phyloP scores from a whole-genome alignment of 2,797 vertebrate species.

The Meriones psammophilus region DNA sequence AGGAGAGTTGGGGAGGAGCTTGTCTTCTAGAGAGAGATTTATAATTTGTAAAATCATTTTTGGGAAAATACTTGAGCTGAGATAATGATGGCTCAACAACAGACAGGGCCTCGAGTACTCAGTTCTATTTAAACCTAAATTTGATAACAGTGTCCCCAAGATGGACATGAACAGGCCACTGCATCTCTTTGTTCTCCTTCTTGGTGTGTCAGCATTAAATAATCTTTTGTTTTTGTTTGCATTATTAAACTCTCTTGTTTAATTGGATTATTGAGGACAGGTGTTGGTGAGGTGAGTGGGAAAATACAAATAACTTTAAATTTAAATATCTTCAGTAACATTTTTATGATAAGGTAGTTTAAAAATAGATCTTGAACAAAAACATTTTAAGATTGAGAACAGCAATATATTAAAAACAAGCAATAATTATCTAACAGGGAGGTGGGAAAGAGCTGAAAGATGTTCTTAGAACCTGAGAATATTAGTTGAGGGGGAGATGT shows the following conservation, averaged over 20 bases:
- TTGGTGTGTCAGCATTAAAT: not conserved
- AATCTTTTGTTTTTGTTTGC: not conserved
- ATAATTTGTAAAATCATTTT: not conserved
- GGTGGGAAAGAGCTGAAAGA: not conserved
- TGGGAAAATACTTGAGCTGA: not conserved
- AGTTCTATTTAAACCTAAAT: not conserved
- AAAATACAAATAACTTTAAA: not conserved
- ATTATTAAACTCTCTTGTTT: not conserved
- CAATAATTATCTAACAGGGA: not conserved
- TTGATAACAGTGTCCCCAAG: not conserved
- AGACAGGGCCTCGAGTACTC: not conserved
- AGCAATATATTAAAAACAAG: not conserved
- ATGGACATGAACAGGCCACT: not conserved
- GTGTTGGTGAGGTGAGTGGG: not conserved
- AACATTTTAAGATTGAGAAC: not conserved
- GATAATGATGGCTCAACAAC: not conserved
- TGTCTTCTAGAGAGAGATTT: not conserved
- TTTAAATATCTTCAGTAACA: not conserved
- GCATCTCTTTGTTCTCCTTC: not conserved
- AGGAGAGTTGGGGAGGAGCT: not conserved
- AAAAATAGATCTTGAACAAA: not conserved
- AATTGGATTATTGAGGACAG: not conserved
- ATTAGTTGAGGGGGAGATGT: not conserved
- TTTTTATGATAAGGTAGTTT: slow-evolving; percentile 40
- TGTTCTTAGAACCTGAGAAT: slow-evolving; percentile 2